Evolutionary conservation across 2,888 invertebrate species (phyloP).

Genomic region (Ctenicera cuprea): DNA sequence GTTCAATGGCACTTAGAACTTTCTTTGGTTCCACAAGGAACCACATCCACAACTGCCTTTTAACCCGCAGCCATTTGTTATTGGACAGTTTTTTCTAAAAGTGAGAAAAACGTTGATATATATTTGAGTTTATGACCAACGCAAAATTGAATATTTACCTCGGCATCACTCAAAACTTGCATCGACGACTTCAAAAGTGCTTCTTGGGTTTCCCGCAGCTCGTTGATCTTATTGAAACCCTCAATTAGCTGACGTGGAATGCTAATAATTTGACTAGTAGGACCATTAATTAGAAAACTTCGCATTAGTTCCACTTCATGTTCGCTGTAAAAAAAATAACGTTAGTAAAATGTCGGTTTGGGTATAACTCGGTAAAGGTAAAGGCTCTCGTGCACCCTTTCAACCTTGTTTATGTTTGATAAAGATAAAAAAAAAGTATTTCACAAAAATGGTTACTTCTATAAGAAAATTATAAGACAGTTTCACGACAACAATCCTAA

Average conservation of each 20-base stretch:
- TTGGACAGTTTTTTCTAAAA: constrained; percentile 60
- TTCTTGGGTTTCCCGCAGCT: constrained; percentile 13
- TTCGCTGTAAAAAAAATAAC: constrained; percentile 41
- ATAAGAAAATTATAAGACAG: too few species aligned
- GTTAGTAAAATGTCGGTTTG: too few species aligned
- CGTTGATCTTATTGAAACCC: constrained; percentile 31
- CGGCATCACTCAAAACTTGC: constrained; percentile 22
- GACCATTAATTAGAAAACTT: constrained; percentile 45
- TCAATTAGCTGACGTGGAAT: constrained; percentile 36
- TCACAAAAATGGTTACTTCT: too few species aligned
- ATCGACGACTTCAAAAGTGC: constrained; percentile 17
- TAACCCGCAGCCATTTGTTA: constrained; percentile 61
- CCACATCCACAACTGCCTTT: constrained; percentile 60
- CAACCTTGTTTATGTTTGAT: too few species aligned
- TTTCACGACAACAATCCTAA: too few species aligned
- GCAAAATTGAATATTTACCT: constrained; percentile 24
- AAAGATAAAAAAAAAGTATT: too few species aligned
- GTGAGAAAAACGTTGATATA: too few species aligned
- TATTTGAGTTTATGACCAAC: neutral
- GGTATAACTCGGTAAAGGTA: too few species aligned
- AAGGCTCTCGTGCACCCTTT: too few species aligned
- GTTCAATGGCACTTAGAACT: constrained; percentile 43
- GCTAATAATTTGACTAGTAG: constrained; percentile 46
- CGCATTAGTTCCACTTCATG: constrained; percentile 30
- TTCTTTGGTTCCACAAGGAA: constrained; percentile 52